These are phyloP conservation scores for Plutella xylostella DNA, from an alignment of 2,888 invertebrate genomes.

Conservation along the genomic window DNA sequence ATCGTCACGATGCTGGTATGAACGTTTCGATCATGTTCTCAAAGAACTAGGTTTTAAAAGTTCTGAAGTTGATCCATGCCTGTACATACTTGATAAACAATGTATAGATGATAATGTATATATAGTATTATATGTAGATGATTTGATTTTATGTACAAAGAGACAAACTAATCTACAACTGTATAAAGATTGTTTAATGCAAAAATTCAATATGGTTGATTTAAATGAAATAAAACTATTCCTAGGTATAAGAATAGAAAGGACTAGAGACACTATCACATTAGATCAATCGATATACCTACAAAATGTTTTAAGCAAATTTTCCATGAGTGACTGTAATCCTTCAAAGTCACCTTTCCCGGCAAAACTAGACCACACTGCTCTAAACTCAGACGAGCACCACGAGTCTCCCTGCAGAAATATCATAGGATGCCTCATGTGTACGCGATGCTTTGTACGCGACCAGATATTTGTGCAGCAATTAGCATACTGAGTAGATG, in stretches of 20 bases:
- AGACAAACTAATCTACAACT: constrained; percentile 12
- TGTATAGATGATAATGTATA: constrained; percentile 16
- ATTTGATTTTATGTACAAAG: constrained; percentile 12
- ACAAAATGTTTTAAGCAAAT: constrained; percentile 14
- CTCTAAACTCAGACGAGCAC: not conserved
- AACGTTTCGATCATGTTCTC: constrained; percentile 17
- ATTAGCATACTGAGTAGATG: not conserved
- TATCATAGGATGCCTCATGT: constrained; percentile 13
- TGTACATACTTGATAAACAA: constrained; percentile 16
- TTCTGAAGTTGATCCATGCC: constrained; percentile 17
- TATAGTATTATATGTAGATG: constrained; percentile 18
- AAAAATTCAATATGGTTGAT: constrained; percentile 18
- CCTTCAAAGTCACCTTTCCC: constrained; percentile 2
- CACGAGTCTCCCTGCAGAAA: not conserved
- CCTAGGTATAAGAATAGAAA: constrained; percentile 19
- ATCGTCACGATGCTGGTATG: constrained; percentile 19
- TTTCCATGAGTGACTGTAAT: not conserved
- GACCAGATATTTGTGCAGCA: constrained; percentile 20
- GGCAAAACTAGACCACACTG: constrained; percentile 15
- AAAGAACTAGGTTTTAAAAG: constrained; percentile 17
- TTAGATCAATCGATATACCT: constrained; percentile 18
- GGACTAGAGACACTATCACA: constrained; percentile 14
- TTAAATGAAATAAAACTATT: constrained; percentile 15
- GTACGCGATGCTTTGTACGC: constrained; percentile 9
- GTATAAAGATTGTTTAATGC: constrained; percentile 16